Conservation (phyloP, 2,113 vertebrate genomes). For the Engraulis encrasicolus region DNA sequence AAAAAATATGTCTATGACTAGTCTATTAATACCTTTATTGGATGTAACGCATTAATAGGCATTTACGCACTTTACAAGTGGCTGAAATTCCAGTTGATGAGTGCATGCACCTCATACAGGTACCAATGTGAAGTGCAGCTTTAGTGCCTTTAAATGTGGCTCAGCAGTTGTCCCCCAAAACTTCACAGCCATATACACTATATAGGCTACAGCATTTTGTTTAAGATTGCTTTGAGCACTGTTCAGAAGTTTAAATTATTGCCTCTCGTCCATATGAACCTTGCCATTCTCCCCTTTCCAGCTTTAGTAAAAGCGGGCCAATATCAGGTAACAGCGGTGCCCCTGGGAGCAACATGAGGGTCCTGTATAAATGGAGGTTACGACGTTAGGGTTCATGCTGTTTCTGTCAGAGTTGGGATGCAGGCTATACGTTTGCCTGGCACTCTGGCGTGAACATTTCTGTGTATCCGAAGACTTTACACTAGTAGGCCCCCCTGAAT, state of each 20-base stretch:
- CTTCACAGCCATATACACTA: neutral
- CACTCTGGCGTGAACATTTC: neutral
- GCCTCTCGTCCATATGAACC: constrained; percentile 7
- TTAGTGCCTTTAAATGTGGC: neutral
- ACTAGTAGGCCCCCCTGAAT: neutral
- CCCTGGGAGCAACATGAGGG: neutral
- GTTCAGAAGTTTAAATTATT: neutral
- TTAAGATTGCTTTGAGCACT: neutral
- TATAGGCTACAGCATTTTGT: neutral
- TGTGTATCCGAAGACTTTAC: neutral
- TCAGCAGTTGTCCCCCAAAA: neutral
- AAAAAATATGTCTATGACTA: neutral
- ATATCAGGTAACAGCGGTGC: constrained; percentile 15
- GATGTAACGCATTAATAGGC: neutral
- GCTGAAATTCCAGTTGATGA: neutral
- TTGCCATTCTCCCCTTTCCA: constrained; percentile 34
- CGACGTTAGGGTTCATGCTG: neutral
- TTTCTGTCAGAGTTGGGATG: neutral
- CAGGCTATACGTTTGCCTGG: neutral
- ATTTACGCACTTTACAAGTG: neutral
- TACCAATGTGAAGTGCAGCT: neutral
- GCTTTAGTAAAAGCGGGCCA: neutral
- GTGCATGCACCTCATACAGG: neutral
- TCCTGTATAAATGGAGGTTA: neutral
- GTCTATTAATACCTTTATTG: neutral